Evolutionary conservation across 2,888 invertebrate species (phyloP), one percentile per base, ranked within the genome.

Genomic region (Cheiracanthium punctorium): DNA sequence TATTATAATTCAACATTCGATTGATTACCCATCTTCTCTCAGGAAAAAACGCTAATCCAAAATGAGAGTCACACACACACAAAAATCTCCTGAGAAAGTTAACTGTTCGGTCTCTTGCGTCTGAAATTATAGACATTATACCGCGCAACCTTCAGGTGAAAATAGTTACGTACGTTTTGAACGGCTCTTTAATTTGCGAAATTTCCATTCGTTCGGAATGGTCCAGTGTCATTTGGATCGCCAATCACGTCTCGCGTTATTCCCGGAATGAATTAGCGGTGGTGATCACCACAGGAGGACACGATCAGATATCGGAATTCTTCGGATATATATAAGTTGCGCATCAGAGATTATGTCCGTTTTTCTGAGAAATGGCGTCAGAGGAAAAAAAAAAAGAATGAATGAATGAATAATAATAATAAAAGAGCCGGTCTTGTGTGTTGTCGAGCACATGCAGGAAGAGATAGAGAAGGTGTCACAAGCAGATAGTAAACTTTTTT

Each of bases 301-400:
- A 58, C 58, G 20, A 58, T 58, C 58, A 24, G 58, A 58, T 58
- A 58, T 58, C 24, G 58, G 58, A 58, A 58, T 58, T 58, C 58
- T 17, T 24, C 24, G 58, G 58, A 58, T 24, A n/a, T 20, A 5
- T 1, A 17, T 17, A 2, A 48, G 17, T 2, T 17, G 14, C 4
- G 58, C 1, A 58, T 8, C 24, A 4, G 4, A 58, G 4, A 17
- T 37, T 37, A 5, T 37, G 10, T 48, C 17, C 10, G 2, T 48
- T 24, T 58, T 58, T 58, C 58, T 20, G 5, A 17, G 58, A 58
- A 58, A 24, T 5, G 24, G 58, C 24, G 2, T 58, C 58, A 58
- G 58, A 58, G 58, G 24, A n/a, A n/a, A n/a, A n/a, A n/a, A n/a
- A n/a, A n/a, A n/a, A n/a, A n/a, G n/a, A n/a, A n/a, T n/a, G n/a